Evolutionary conservation across 53 echinoderm and acorn worm genomes (phyloP).

Genomic region (Paracentrotus lividus): DNA sequence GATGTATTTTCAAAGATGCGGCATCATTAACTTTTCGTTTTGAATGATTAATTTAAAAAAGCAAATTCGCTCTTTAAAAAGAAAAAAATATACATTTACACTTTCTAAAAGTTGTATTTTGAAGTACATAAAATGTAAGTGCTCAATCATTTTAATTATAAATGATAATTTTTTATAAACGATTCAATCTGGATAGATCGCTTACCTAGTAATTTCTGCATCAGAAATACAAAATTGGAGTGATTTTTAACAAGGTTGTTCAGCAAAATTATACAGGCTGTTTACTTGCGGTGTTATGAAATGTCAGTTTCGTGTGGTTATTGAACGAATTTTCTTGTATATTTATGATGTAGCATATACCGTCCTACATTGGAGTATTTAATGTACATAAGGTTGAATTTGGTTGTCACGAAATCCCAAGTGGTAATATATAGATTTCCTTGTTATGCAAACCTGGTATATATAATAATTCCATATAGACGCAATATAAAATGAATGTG

Average conservation of each 20-base stretch:
- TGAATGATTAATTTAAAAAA: no score
- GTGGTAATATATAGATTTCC: slow-evolving; percentile 6
- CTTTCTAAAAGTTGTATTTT: no score
- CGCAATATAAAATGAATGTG: background rate
- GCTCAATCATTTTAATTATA: no score
- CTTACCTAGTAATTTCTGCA: background rate
- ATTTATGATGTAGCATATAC: slow-evolving; percentile 25
- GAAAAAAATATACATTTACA: no score
- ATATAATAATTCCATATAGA: background rate
- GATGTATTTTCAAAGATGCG: no score
- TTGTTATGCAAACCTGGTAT: background rate
- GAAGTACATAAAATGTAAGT: no score
- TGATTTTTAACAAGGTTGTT: background rate
- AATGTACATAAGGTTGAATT: background rate
- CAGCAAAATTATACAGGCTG: background rate
- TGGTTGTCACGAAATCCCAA: background rate
- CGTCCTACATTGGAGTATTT: background rate
- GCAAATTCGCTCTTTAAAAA: no score
- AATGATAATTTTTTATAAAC: background rate
- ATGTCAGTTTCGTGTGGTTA: background rate
- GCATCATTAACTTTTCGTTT: no score
- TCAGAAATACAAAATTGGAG: background rate
- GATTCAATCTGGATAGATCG: background rate
- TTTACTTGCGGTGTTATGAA: slow-evolving; percentile 7
- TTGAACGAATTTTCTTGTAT: background rate